Base-by-base conservation (phyloP, 2,888 invertebrate species). In the Eupithecia insigniata region DNA sequence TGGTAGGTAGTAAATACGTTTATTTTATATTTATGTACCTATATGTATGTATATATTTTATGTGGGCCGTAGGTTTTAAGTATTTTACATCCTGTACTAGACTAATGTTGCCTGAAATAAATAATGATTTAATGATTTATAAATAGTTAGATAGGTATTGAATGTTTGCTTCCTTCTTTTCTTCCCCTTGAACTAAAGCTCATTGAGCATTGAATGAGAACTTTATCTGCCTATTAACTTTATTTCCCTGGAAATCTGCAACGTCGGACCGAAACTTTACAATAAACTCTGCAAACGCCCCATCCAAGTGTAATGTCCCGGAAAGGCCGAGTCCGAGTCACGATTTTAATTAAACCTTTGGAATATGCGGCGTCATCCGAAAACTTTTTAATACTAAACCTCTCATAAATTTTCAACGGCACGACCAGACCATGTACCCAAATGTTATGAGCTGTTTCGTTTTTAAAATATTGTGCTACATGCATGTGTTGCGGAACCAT, bases 291-390 rank as follows among this genome's bases (percentile, higher is more conserved):
- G 30, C 2, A 60, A 30, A 16, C 26, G 16, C 30, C 18, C 30
- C 60, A 30, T 60, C 30, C 3, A 16, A 60, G 22, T 30, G 2
- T 18, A 30, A 60, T 60, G 30, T 5, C 30, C 60, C 30, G 60
- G 22, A 60, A 60, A 30, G 22, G 22, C 60, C 5, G 18, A 18
- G 60, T 58, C 16, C n/a, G 60, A 30, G 30, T 30, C 60, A 60
- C 60, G 60, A 30, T 60, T 60, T 60, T 60, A 60, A 60, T 60
- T 60, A 60, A 58, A 18, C 60, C 60, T 60, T 60, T 60, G 16
- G 12, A 30, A 60, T 60, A 30, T 30, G 60, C 60, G 30, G 6
- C 18, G 60, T 60, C 60, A 60, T 60, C 22, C 18, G 30, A 30
- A 58, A 60, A 60, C 30, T 60, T 60, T 60, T 60, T 60, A 60